Conservation (phyloP, 2,888 invertebrate species). For the Lomographa bimaculata region DNA sequence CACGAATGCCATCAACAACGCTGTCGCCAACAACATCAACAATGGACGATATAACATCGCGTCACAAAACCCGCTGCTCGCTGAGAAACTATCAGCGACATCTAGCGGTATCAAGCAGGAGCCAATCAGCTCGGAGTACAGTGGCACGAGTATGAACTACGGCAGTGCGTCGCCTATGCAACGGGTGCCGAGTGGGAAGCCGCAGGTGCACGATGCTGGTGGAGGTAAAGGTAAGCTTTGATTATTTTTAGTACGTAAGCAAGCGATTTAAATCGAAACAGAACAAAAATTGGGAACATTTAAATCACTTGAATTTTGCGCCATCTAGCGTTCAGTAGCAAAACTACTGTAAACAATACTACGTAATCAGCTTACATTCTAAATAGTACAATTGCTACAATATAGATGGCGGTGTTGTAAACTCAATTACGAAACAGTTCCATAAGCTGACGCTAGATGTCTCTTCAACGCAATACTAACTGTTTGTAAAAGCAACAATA, state of each 20-base stretch:
- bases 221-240: constrained; percentile 81
- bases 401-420: constrained; percentile 50
- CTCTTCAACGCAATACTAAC: too few species aligned
- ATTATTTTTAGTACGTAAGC: constrained; percentile 24
- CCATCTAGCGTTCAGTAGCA: constrained; percentile 42
- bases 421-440: constrained; percentile 20
- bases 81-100: constrained; percentile 92
- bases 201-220: constrained; percentile 79
- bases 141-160: constrained; percentile 78
- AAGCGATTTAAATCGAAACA: constrained; percentile 8
- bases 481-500: too few species aligned
- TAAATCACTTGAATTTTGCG: constrained; percentile 29
- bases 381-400: constrained; percentile 18
- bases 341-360: constrained; percentile 26
- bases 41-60: constrained; percentile 90
- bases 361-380: too few species aligned
- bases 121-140: constrained; percentile 77
- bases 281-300: neutral
- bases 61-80: constrained; percentile 93
- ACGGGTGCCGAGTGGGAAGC: constrained; percentile 79
- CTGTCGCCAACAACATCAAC: constrained; percentile 73
- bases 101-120: constrained; percentile 84
- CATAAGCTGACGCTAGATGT: constrained; percentile 45
- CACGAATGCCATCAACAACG: constrained; percentile 75
- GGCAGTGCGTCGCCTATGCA: constrained; percentile 79